These are phyloP conservation scores for Trichopria drosophilae DNA, from an alignment of 2,888 invertebrate species.

Conservation along the genomic window DNA sequence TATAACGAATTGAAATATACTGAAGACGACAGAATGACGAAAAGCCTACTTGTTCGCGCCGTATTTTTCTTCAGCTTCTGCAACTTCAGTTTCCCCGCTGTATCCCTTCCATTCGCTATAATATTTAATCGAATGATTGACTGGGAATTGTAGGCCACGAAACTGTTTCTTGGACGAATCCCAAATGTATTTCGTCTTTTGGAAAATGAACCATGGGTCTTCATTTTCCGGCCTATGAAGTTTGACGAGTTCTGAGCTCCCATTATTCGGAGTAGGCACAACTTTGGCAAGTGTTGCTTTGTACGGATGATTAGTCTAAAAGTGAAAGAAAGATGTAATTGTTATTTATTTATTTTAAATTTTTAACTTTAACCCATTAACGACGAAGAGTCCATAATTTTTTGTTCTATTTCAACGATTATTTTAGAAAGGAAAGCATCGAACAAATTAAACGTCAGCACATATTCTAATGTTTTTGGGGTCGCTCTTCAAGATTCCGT, in stretches of 20 bases:
- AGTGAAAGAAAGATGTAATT: slow-evolving; percentile 41
- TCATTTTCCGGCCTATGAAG: slow-evolving; percentile 68
- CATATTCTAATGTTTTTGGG: too few species aligned
- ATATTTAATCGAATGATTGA: slow-evolving; percentile 68
- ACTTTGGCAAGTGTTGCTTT: slow-evolving; percentile 88
- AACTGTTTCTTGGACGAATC: slow-evolving; percentile 81
- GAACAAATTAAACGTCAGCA: too few species aligned
- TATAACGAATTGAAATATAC: slow-evolving; percentile 3
- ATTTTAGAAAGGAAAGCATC: too few species aligned
- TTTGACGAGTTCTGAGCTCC: slow-evolving; percentile 89
- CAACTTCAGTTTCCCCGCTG: slow-evolving; percentile 78
- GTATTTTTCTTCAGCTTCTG: slow-evolving; percentile 76
- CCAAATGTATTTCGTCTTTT: slow-evolving; percentile 96
- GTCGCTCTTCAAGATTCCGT: too few species aligned
- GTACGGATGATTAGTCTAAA: slow-evolving; percentile 73
- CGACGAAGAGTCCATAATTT: too few species aligned
- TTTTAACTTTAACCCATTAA: too few species aligned
- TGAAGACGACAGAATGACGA: too few species aligned
- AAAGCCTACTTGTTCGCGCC: slow-evolving; percentile 82
- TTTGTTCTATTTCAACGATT: not conserved
- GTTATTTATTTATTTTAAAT: too few species aligned
- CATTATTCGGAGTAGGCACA: slow-evolving; percentile 95
- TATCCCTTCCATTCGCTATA: slow-evolving; percentile 87
- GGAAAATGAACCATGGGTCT: slow-evolving; percentile 89
- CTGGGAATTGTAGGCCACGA: slow-evolving; percentile 82